phyloP scores from a whole-genome alignment of 2,797 vertebrate species.

The Cirrhinus molitorella region DNA sequence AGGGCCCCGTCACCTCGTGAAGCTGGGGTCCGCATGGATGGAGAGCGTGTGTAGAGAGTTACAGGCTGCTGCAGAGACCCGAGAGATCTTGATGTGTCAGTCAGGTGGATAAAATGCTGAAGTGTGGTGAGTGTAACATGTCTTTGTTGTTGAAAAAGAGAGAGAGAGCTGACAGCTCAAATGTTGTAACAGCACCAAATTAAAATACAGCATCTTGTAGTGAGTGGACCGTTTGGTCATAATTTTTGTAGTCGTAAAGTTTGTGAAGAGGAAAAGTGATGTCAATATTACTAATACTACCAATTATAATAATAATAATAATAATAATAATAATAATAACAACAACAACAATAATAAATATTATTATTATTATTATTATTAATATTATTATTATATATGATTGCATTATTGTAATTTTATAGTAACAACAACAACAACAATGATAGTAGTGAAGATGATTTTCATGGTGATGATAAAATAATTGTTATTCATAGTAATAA shows the following conservation, averaged over 20 bases:
- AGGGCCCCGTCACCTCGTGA: constrained; percentile 59
- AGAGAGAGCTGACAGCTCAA: constrained; percentile 48
- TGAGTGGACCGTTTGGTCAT: not conserved
- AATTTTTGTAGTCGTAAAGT: not conserved
- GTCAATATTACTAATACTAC: no score
- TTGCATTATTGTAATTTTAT: no score
- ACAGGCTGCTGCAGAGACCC: constrained; percentile 29
- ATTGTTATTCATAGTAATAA: no score
- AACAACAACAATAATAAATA: no score
- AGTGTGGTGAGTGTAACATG: not conserved
- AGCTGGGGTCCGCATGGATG: constrained; percentile 59
- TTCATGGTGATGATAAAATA: no score
- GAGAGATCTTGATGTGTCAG: constrained; percentile 49
- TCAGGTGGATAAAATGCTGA: constrained; percentile 20
- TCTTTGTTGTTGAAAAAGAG: constrained; percentile 20
- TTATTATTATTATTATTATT: no score
- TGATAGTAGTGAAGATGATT: no score
- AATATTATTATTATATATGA: no score
- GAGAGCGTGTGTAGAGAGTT: constrained; percentile 3
- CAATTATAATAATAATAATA: no score
- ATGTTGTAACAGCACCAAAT: constrained; percentile 1
- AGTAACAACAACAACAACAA: no score
- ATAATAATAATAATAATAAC: no score
- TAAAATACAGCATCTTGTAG: not conserved
- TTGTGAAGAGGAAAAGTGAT: no score